These are phyloP conservation scores for Hirudinaria manillensis DNA, from an alignment of 2,888 invertebrate genomes.

Conservation along the genomic window DNA sequence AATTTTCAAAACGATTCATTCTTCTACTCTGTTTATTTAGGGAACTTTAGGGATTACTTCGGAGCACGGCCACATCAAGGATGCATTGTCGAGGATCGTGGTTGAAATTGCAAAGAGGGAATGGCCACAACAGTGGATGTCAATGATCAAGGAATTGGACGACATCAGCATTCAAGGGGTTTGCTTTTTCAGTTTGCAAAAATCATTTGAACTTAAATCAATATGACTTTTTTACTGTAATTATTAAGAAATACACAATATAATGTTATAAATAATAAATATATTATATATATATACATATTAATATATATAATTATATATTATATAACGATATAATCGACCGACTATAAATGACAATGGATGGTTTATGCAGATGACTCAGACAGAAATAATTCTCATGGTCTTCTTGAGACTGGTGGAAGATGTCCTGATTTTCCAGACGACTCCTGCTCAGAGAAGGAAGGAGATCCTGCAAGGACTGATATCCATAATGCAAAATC, in stretches of 20 bases:
- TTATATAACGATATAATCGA: too few relatives aligned
- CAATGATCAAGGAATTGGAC: constrained; percentile 73
- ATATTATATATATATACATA: too few relatives aligned
- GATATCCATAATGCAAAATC: constrained; percentile 77
- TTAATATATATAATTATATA: too few relatives aligned
- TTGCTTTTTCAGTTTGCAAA: constrained; percentile 14
- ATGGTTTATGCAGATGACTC: constrained; percentile 57
- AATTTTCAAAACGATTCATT: not conserved
- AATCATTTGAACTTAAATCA: too few relatives aligned
- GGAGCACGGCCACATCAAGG: constrained; percentile 57
- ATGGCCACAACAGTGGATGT: constrained; percentile 95
- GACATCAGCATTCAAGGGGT: constrained; percentile 76
- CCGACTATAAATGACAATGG: not conserved
- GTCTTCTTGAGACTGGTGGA: constrained; percentile 83
- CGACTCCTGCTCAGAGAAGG: constrained; percentile 72
- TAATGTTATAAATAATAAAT: too few relatives aligned
- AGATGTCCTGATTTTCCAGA: constrained; percentile 83
- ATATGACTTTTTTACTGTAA: too few relatives aligned
- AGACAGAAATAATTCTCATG: constrained; percentile 81
- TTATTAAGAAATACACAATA: too few relatives aligned
- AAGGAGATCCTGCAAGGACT: constrained; percentile 82
- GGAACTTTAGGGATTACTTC: constrained; percentile 72
- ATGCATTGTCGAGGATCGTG: constrained; percentile 67
- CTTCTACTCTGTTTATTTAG: constrained; percentile 46
- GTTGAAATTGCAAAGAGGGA: constrained; percentile 94